These are phyloP conservation scores for Peromyscus nudipes DNA, from an alignment of 2,797 vertebrate genomes.

Conservation along the genomic window DNA sequence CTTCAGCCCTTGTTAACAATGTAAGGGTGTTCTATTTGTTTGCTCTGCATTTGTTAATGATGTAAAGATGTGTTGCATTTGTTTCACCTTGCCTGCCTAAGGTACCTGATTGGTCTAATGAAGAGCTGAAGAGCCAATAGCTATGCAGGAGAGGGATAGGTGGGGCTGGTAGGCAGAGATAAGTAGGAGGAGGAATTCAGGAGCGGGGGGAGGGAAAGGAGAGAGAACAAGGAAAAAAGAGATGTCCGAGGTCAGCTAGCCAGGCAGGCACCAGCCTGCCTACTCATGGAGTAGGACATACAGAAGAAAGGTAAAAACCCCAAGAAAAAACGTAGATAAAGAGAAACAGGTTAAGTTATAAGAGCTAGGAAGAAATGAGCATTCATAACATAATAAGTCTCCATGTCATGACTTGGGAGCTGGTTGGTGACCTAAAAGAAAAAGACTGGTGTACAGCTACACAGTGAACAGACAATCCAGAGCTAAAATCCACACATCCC, in stretches of 20 bases:
- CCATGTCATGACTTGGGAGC: not conserved
- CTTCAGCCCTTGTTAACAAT: not conserved
- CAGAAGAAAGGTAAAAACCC: not conserved
- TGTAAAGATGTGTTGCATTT: not conserved
- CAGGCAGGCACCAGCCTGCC: not conserved
- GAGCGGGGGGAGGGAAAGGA: too few species aligned
- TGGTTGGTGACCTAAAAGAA: not conserved
- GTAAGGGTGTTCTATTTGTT: not conserved
- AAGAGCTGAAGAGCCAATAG: not conserved
- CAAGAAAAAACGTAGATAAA: not conserved
- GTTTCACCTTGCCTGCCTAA: not conserved
- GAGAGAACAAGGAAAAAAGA: not conserved
- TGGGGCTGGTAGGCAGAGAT: not conserved
- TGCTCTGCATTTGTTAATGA: not conserved
- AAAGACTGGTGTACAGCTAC: not conserved
- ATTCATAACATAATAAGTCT: not conserved
- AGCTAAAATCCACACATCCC: slow-evolving; percentile 7
- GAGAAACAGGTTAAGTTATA: not conserved
- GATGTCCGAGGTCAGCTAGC: not conserved
- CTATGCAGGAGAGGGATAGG: not conserved
- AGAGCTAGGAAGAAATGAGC: not conserved
- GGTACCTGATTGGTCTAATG: not conserved
- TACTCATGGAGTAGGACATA: not conserved
- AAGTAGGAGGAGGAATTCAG: not conserved
- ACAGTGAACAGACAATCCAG: not conserved